Conservation (phyloP, 2,113 vertebrate genomes). For the Brachypteracias leptosomus region DNA sequence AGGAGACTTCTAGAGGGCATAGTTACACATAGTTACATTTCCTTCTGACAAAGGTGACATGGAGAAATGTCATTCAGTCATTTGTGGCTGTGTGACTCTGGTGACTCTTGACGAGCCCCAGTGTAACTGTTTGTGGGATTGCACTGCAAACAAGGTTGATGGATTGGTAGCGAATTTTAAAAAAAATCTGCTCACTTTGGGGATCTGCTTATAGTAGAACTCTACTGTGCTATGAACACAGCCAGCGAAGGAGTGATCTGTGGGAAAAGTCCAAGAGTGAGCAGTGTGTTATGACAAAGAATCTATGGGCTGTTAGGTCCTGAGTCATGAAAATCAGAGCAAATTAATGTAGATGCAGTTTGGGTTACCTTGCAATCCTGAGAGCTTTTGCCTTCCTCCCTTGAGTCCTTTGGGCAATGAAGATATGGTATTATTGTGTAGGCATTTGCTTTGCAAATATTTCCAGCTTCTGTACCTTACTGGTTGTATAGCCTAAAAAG, state of each 20-base stretch:
- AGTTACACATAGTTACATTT: not conserved
- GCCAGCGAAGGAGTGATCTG: not conserved
- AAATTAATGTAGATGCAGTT: not conserved
- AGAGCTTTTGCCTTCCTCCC: not conserved
- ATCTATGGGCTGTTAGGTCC: not conserved
- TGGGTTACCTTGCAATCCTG: not conserved
- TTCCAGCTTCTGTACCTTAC: not conserved
- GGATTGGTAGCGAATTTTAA: not conserved
- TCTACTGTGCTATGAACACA: not conserved
- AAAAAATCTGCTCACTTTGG: not conserved
- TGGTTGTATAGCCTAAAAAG: not conserved
- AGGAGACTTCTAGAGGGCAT: not conserved
- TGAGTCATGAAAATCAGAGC: not conserved
- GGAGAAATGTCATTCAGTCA: not conserved
- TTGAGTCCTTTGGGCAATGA: not conserved
- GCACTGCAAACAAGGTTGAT: not conserved
- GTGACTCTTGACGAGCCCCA: not conserved
- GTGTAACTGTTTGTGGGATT: not conserved
- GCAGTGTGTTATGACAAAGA: not conserved
- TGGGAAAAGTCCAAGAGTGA: not conserved
- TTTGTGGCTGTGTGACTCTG: not conserved
- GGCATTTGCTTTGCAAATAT: not conserved
- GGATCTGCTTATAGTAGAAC: not conserved
- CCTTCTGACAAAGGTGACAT: not conserved
- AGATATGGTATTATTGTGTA: not conserved